Evolutionary conservation across 1,140 invertebrate species (phyloP), one percentile per base, ranked within the genome.

Genomic region (Halesus radiatus): DNA sequence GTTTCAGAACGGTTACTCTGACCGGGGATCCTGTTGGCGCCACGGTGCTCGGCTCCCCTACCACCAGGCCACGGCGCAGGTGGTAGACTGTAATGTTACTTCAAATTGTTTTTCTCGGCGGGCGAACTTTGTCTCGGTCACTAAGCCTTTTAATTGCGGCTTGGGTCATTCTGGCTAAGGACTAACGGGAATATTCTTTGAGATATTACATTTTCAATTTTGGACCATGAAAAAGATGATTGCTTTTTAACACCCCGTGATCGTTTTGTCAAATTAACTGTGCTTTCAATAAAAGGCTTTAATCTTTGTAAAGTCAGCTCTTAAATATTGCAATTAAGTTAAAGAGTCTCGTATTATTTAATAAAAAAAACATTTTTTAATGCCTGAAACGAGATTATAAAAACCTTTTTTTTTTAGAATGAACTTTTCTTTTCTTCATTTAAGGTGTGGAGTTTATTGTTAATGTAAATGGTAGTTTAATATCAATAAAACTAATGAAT

Each of bases 61-160:
- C 60, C 20, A 29, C 23, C 23, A 0, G 23, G 18, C 32, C 16
- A 16, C 64, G 64, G 32, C 66, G 32, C 66, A 70, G 37, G 66
- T 70, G 66, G 23, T 29, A n/a, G 62, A 22, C 26, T 22, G 32
- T 70, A 70, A 68, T 68, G 64, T 68, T 68, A 50, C 29, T 50
- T 50, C 5, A 37, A 68, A 70, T 70, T 50, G 66, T 70, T 70
- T 70, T 70, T 23, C 66, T 20, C 37, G 20, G 56, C 56, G 23
- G 56, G 37, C 32, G 60, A 70, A 70, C 37, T 70, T 70, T 20
- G n/a, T 29, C 66, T 18, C 26, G 15, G 56, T 45, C 10, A n/a
- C 54, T 22, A 64, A 64, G 60, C 60, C 23, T 64, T 70, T 70
- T 70, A 70, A 70, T 70, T 70, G 22, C 37, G 7, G 66, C 37